These are phyloP conservation scores for Bos javanicus DNA, from an alignment of 2,113 vertebrate genomes.

Conservation along the genomic window DNA sequence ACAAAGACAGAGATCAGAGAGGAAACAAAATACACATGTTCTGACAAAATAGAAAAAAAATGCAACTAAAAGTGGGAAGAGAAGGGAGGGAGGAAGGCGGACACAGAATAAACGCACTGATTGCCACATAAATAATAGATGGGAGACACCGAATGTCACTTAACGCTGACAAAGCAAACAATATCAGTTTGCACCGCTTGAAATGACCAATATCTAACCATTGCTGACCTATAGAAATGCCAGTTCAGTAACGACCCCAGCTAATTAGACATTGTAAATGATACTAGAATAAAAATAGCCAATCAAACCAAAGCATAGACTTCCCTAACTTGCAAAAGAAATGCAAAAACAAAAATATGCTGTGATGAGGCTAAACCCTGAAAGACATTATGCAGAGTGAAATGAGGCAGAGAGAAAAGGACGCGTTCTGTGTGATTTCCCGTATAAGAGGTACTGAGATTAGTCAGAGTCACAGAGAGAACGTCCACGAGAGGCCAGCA, in stretches of 20 bases:
- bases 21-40: not conserved
- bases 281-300: not conserved
- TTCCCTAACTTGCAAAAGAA: not conserved
- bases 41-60: not conserved
- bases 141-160: not conserved
- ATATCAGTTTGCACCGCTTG: not conserved
- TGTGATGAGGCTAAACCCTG: not conserved
- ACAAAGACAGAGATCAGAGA: not conserved
- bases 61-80: not conserved
- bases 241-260: not conserved
- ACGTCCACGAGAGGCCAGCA: fast-evolving
- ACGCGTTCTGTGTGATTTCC: fast-evolving
- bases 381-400: not conserved
- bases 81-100: not conserved
- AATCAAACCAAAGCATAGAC: not conserved
- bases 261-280: not conserved
- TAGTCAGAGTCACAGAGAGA: not conserved
- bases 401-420: not conserved
- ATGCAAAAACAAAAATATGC: not conserved
- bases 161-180: not conserved
- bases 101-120: not conserved
- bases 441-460: not conserved
- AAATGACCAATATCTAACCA: not conserved
- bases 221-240: not conserved
- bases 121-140: not conserved